Evolutionary conservation across 2,888 invertebrate species (phyloP), one percentile per base, ranked within the genome.

Genomic region (Watsonalla cultraria): DNA sequence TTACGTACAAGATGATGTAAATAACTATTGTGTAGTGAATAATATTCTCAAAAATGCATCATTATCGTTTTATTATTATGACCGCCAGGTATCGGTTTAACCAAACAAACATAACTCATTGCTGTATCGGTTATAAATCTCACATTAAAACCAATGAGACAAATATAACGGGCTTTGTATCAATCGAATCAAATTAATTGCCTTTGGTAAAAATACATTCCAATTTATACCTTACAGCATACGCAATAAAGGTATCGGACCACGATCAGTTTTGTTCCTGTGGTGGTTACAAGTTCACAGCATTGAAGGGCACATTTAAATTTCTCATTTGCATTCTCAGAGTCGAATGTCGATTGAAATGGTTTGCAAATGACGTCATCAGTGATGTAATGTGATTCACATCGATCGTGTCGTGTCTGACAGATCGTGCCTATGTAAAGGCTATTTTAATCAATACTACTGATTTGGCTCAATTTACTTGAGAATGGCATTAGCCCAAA

Each of bases 341-440:
- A 73, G 72, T 76, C 72, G 71, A 73, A 76, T 78, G 77, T 75
- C 74, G 73, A 80, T 77, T 70, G 73, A 73, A 79, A 80, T 81
- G 70, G 75, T 76, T 77, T 57, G 59, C 61, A 63, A 57, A 59
- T 88, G 84, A 86, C 88, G 88, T 88, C 86, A 86, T 48, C 78
- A 77, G 68, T 88, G 86, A 88, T 82, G 86, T 78, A 86, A 88
- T 85, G 75, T 71, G 72, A 74, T 72, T 74, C 68, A 66, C 66
- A 61, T 60, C 61, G 66, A 64, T 70, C 58, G 60, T 67, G 70
- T 72, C 68, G 60, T 51, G 58, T 61, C 62, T 62, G 67, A 65
- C 62, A 64, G 62, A 55, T 66, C 64, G 55, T 66, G 64, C 64
- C 60, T 67, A 62, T 64, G 54, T 62, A 60, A 61, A 67, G 58